A percentile compares a stretch with the other conserved stretches of the same genome.
These are phyloP conservation scores for Phaenicophaeus curvirostris DNA, from an alignment of 2,797 vertebrate genomes.

Conservation along the genomic window DNA sequence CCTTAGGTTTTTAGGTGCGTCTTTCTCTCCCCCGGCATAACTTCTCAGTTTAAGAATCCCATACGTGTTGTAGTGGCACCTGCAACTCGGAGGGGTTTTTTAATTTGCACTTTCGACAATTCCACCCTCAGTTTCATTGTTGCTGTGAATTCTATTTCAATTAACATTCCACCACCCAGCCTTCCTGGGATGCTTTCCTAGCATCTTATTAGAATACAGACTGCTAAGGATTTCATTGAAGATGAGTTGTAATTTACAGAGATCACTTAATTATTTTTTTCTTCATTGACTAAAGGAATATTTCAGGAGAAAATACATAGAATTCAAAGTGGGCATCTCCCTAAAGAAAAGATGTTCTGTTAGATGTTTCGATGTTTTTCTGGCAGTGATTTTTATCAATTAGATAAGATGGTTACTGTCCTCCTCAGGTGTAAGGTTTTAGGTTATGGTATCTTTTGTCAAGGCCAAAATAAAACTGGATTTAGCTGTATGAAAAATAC, in stretches of 20 bases:
- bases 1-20: neutral
- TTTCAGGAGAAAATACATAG: neutral
- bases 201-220: neutral
- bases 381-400: neutral
- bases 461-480: neutral
- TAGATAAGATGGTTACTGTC: neutral
- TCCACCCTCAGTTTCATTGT: neutral
- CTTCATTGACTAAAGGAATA: neutral
- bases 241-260: neutral
- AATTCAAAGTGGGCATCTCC: neutral
- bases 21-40: neutral
- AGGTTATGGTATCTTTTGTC: neutral
- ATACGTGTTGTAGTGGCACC: fast-evolving
- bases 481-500: neutral
- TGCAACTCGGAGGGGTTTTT: neutral
- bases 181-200: neutral
- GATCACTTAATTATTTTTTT: neutral
- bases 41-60: neutral
- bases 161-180: neutral
- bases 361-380: neutral
- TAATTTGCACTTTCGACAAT: neutral
- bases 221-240: neutral
- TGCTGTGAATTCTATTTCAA: neutral
- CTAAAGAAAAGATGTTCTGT: neutral
- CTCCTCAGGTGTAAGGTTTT: neutral